Evolutionary conservation across 2,113 vertebrate species (phyloP), one percentile per base, ranked within the genome.

Genomic region (Mesoclemmys tuberculata): DNA sequence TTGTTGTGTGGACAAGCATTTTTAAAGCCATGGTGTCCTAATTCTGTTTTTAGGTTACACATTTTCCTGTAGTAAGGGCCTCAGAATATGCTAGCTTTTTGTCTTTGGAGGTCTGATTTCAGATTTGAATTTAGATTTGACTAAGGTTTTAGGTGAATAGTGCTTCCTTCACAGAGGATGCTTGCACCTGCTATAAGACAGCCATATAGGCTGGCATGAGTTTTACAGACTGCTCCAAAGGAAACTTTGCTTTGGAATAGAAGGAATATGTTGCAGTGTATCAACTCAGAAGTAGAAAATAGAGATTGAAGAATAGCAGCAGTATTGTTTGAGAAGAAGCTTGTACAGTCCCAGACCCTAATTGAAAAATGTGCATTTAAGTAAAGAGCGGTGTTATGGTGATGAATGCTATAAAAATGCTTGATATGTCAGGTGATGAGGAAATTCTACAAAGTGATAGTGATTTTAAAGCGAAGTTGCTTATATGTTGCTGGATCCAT

Each of bases 341-440:
- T 0, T 58, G 75, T 19, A 0, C 5, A 1, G 38, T 51, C 13
- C 41, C 2, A 5, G 13, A 1, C 41, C 2, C 7, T 22, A 8
- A 0, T 14, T 6, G 61, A 27, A 11, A 38, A n/a, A 2, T 8
- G 0, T 13, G 44, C 56, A 1, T 9, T 8, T 2, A 26, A 48
- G 51, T 0, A 0, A 75, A 64, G 18, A 0, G 2, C 2, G 4
- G 0, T 7, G 16, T 8, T 0, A 0, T 2, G 14, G 26, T 6
- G 10, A 0, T 4, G 14, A 35, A 10, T 85, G 14, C 31, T 12
- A 2, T 49, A 52, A 1, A 93, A 75, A 31, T 3, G 6, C 12
- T 51, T 13, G 1, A 4, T 5, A 0, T 51, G 2, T n/a, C 64
- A 14, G 21, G 19, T 1, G 0, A 4, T 26, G 79, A 52, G 24